Conservation (phyloP, 2,113 vertebrate genomes). For the Perca flavescens region DNA sequence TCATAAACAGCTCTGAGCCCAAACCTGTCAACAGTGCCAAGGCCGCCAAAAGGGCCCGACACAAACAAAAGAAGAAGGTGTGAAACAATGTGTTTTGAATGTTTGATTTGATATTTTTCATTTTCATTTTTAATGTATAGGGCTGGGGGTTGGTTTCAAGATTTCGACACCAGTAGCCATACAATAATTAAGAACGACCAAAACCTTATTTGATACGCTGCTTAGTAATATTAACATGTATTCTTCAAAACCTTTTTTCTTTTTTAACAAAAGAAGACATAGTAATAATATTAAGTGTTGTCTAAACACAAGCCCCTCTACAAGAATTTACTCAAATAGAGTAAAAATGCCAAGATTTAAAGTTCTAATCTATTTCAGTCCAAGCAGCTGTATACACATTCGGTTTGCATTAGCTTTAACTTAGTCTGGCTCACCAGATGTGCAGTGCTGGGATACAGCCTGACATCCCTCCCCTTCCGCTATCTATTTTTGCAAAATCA, state of each 20-base stretch:
- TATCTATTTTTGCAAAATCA: too few species aligned
- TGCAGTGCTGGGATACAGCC: too few species aligned
- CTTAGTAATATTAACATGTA: not conserved
- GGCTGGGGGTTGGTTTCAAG: not conserved
- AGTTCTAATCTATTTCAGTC: not conserved
- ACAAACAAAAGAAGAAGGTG: slow-evolving; percentile 99
- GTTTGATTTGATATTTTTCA: not conserved
- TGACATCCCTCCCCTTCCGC: too few species aligned
- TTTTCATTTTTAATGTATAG: not conserved
- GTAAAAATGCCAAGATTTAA: not conserved
- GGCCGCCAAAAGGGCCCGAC: slow-evolving; percentile 96
- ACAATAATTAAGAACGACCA: not conserved
- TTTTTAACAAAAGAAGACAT: not conserved
- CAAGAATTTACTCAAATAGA: not conserved
- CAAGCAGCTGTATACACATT: not conserved
- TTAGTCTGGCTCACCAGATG: too few species aligned
- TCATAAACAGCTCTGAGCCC: slow-evolving; percentile 97
- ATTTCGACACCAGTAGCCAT: not conserved
- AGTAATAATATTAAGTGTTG: not conserved
- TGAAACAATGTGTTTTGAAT: not conserved
- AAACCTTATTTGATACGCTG: not conserved
- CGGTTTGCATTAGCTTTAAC: not conserved
- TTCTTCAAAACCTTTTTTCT: not conserved
- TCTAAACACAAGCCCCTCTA: not conserved
- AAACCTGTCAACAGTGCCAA: slow-evolving; percentile 97